A percentile compares a stretch with the other conserved stretches of the same genome.
These are phyloP conservation scores for Pseudorasbora parva DNA, from an alignment of 2,113 vertebrate genomes.

Conservation along the genomic window DNA sequence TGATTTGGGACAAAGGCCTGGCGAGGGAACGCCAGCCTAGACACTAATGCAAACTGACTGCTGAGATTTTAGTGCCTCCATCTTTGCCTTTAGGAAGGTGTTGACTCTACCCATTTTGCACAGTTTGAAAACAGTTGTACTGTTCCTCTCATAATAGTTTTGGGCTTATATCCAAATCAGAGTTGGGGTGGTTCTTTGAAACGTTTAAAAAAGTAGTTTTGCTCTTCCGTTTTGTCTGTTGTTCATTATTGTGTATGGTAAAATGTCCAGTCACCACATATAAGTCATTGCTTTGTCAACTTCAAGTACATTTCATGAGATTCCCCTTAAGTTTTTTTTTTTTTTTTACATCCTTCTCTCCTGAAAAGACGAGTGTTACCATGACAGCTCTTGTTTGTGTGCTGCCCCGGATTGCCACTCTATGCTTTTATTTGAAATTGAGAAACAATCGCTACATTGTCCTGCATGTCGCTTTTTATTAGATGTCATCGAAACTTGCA, in stretches of 20 bases:
- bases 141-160: neutral
- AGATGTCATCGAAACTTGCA: slow-evolving; percentile 22
- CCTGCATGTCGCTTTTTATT: slow-evolving; percentile 13
- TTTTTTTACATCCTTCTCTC: slow-evolving; percentile 14
- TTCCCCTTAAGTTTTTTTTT: slow-evolving; percentile 19
- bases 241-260: neutral
- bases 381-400: slow-evolving; percentile 12
- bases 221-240: neutral
- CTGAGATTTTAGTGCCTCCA: slow-evolving; percentile 11
- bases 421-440: slow-evolving; percentile 31
- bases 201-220: neutral
- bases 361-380: neutral
- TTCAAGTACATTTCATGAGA: slow-evolving; percentile 1
- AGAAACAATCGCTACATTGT: slow-evolving; percentile 46
- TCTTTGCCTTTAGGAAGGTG: slow-evolving; percentile 28
- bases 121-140: slow-evolving; percentile 15
- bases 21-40: neutral
- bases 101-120: slow-evolving; percentile 10
- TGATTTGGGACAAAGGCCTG: slow-evolving; percentile 37
- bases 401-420: neutral
- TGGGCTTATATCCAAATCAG: neutral
- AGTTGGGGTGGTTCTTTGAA: neutral
- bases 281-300: slow-evolving; percentile 10
- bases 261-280: neutral
- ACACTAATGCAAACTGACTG: slow-evolving; percentile 48